Evolutionary conservation across 2,888 invertebrate species (phyloP), one percentile per base, ranked within the genome.

Genomic region (Limnephilus auricula): DNA sequence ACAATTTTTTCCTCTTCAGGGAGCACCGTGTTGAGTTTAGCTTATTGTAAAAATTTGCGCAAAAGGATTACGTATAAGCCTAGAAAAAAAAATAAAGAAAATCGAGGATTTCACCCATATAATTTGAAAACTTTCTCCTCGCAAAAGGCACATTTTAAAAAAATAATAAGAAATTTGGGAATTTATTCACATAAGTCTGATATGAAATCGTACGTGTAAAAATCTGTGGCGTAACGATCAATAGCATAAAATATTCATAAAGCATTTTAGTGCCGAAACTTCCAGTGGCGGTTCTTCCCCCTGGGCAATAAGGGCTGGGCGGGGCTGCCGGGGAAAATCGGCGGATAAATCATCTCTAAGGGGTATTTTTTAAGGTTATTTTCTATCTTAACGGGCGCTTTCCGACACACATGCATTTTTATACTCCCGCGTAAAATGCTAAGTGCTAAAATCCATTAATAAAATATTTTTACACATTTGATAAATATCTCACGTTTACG

Each of bases 181-280:
- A 65, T 25, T 65, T 65, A 25, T 85, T 45, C 85, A 15, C 18
- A 10, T 40, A n/a, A 40, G 40, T 40, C 37, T 86, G 86, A 65
- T 32, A 34, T 30, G 86, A 31, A 86, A 30, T 86, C 86, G 65
- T 65, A 86, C 86, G 86, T 65, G 86, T 86, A 86, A 86, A 86
- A 86, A 86, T 86, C 40, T 85, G 86, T 86, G 86, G 50, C n/a
- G 1, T 50, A 50, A 86, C 86, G 86, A 86, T 86, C 86, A 86
- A 86, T 86, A 86, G 86, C 65, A 80, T 90, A 80, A 90, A 90
- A 90, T 90, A 90, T 90, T 90, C 90, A 90, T 87, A 87, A 80
- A 87, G 87, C 90, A 90, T 90, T 90, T 90, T 90, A 87, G 79
- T 65, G 37, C 65, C 88, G 13, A 34, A 91, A 91, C 34, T 91